Evolutionary conservation across 2,888 invertebrate species (phyloP).

Genomic region (Caenorhabditis sp.): DNA sequence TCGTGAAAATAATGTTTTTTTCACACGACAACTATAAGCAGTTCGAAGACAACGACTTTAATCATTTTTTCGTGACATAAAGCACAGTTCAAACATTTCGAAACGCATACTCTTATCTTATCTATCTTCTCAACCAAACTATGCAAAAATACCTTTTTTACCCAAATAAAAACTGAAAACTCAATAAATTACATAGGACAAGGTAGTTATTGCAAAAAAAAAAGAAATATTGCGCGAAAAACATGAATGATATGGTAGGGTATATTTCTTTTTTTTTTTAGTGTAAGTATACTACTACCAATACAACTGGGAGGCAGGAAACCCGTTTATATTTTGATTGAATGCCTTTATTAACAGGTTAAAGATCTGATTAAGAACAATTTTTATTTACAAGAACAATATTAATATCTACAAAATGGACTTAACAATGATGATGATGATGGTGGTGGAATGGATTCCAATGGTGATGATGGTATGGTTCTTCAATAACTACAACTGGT

Average conservation of each 20-base stretch:
- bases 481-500: slow-evolving; percentile 39
- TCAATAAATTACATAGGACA: background rate
- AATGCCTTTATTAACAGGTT: background rate
- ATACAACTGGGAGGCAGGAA: background rate
- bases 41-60: no score
- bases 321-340: background rate
- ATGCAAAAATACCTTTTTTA: background rate
- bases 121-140: background rate
- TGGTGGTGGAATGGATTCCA: slow-evolving; percentile 41
- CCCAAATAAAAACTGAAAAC: background rate
- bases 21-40: no score
- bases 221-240: background rate
- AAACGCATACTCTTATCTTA: no score
- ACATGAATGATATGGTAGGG: background rate
- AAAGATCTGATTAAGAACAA: background rate
- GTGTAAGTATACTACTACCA: background rate
- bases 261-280: no score
- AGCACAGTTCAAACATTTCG: no score
- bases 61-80: no score
- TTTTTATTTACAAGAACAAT: background rate
- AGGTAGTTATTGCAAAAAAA: background rate
- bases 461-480: slow-evolving; percentile 40
- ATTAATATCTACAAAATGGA: background rate
- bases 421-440: slow-evolving; percentile 33
- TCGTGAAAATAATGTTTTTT: no score